Evolutionary conservation across 1,140 invertebrate species (phyloP).

Genomic region (Cydia fagiglandana): DNA sequence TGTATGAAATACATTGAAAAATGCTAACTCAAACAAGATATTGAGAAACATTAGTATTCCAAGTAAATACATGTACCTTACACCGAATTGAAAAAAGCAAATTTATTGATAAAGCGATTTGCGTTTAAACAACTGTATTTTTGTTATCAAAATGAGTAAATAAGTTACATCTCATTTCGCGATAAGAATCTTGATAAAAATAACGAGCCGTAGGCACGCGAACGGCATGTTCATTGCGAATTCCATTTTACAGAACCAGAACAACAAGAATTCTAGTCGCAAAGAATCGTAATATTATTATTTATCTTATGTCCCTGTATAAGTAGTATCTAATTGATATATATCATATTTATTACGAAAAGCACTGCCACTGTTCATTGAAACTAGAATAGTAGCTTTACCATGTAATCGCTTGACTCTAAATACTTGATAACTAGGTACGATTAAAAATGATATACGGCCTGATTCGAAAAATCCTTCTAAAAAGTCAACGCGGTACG

Average conservation of each 20-base stretch:
- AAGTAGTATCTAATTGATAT: no score
- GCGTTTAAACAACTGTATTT: slow-evolving; percentile 27
- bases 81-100: slow-evolving; percentile 1
- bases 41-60: not conserved
- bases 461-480: no score
- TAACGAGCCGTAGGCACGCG: slow-evolving; percentile 15
- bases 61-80: not conserved
- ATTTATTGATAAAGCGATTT: slow-evolving; percentile 29
- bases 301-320: no score
- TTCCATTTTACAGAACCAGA: not conserved
- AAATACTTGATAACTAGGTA: no score
- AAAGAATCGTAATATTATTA: not conserved
- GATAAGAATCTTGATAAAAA: slow-evolving; percentile 30
- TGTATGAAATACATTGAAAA: not conserved
- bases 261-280: not conserved
- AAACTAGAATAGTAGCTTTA: no score
- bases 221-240: slow-evolving; percentile 17
- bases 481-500: no score
- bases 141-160: slow-evolving; percentile 28
- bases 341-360: no score
- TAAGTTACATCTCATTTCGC: slow-evolving; percentile 31
- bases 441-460: no score
- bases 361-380: no score
- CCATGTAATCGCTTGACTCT: no score
- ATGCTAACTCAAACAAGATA: no score